A percentile compares a stretch with the other conserved stretches of the same genome.
Conservation (phyloP, 2,797 vertebrate species). For the Dermochelys coriacea region DNA sequence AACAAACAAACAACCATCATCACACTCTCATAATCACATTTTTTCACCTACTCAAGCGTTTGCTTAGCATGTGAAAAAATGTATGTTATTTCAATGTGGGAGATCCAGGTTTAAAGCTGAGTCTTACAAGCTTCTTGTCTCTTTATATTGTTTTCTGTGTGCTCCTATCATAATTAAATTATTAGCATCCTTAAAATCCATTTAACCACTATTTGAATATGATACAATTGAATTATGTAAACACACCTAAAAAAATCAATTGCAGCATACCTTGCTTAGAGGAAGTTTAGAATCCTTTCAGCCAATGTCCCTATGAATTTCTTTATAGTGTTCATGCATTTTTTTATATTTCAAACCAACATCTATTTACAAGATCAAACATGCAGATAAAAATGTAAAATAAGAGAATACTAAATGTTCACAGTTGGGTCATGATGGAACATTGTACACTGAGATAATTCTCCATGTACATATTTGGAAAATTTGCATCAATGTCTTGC, state of each 20-base stretch:
- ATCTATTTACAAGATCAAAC: neutral
- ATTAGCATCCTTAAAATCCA: neutral
- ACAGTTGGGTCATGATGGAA: neutral
- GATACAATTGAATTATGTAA: neutral
- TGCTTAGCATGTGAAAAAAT: fast-evolving
- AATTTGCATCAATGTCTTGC: neutral
- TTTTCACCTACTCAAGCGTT: fast-evolving
- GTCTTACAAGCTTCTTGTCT: fast-evolving
- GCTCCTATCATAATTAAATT: neutral
- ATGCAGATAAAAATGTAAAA: neutral
- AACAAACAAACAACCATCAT: neutral
- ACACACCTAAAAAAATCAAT: neutral
- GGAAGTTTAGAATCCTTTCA: neutral
- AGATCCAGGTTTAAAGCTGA: neutral
- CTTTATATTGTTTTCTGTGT: neutral
- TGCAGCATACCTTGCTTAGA: fast-evolving
- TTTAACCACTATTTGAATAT: neutral
- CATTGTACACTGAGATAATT: neutral
- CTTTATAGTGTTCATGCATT: neutral
- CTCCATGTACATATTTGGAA: neutral
- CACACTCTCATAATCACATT: fast-evolving
- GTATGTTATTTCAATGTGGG: neutral
- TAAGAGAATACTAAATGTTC: neutral
- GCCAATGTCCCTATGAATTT: neutral
- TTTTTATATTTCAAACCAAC: neutral